Conservation (phyloP, 2,797 vertebrate species). For the Hippocampus kuda region DNA sequence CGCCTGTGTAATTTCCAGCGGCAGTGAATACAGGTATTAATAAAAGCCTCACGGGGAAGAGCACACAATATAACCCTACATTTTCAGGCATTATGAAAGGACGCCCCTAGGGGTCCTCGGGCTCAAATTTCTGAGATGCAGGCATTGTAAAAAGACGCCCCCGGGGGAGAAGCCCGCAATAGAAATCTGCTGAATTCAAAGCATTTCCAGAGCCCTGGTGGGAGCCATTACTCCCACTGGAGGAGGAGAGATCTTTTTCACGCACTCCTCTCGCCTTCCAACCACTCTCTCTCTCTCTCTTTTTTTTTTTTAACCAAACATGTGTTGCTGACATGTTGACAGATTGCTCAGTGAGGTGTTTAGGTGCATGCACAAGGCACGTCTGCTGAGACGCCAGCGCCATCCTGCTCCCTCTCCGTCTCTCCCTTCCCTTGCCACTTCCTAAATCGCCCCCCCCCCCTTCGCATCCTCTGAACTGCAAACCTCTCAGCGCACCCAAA, state of each 20-base stretch:
- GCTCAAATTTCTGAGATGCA: slow-evolving; percentile 84
- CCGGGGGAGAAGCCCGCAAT: slow-evolving; percentile 77
- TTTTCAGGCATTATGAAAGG: slow-evolving; percentile 89
- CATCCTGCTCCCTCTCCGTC: slow-evolving; percentile 43
- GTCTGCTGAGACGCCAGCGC: slow-evolving; percentile 84
- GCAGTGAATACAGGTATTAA: slow-evolving; percentile 88
- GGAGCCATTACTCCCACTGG: slow-evolving; percentile 79
- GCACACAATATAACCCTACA: slow-evolving; percentile 87
- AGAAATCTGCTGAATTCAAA: slow-evolving; percentile 89
- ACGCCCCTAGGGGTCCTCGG: slow-evolving; percentile 79
- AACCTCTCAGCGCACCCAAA: slow-evolving; percentile 89
- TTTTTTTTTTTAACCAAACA: slow-evolving; percentile 87
- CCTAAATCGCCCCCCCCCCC: background rate
- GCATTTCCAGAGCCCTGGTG: slow-evolving; percentile 81
- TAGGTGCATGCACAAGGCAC: slow-evolving; percentile 97
- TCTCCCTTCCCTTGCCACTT: background rate
- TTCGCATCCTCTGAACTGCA: slow-evolving; percentile 70
- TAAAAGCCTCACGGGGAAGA: slow-evolving; percentile 84
- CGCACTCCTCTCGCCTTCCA: slow-evolving; percentile 48
- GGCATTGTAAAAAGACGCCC: slow-evolving; percentile 76
- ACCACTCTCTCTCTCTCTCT: slow-evolving; percentile 26
- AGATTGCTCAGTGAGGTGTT: slow-evolving; percentile 99
- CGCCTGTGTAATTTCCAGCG: slow-evolving; percentile 83
- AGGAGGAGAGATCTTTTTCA: slow-evolving; percentile 50
- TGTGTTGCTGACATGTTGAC: slow-evolving; percentile 99